These are phyloP conservation scores for Eledone cirrhosa DNA, from an alignment of 2,888 invertebrate species.

Conservation along the genomic window DNA sequence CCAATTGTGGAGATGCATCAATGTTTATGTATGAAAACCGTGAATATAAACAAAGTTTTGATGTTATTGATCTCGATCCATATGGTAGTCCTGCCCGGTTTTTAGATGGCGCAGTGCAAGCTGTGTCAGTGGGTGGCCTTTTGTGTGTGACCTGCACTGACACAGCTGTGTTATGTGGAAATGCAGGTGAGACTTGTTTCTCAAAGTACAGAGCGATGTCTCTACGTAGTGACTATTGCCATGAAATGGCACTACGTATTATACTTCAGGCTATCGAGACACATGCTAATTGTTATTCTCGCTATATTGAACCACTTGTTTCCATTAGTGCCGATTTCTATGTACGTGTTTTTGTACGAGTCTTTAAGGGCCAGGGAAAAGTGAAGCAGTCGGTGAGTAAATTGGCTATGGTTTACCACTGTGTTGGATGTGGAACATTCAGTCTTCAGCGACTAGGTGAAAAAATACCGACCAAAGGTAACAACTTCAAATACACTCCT, in stretches of 20 bases:
- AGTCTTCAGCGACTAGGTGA: slow-evolving; percentile 80
- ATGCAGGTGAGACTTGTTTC: slow-evolving; percentile 91
- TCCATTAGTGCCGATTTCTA: slow-evolving; percentile 97
- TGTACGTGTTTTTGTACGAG: slow-evolving; percentile 88
- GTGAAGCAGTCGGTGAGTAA: slow-evolving; percentile 84
- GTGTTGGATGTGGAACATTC: slow-evolving; percentile 86
- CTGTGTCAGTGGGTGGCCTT: slow-evolving; percentile 74
- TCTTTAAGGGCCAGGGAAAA: slow-evolving; percentile 81
- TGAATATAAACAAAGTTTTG: slow-evolving; percentile 75
- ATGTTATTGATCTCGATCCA: slow-evolving; percentile 95
- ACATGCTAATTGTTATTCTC: slow-evolving; percentile 91
- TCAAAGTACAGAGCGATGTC: slow-evolving; percentile 93
- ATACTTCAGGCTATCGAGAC: slow-evolving; percentile 88
- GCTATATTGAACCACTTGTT: slow-evolving; percentile 89
- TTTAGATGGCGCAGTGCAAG: slow-evolving; percentile 70
- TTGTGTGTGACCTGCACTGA: slow-evolving; percentile 96
- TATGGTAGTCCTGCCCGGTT: slow-evolving; percentile 95
- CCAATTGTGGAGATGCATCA: slow-evolving; percentile 86
- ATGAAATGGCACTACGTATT: slow-evolving; percentile 97
- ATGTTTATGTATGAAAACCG: slow-evolving; percentile 71
- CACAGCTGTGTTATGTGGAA: slow-evolving; percentile 92
- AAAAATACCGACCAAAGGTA: slow-evolving; percentile 52
- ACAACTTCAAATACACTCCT: slow-evolving; percentile 73
- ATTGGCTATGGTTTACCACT: slow-evolving; percentile 86
- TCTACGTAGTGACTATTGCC: slow-evolving; percentile 78